Base-by-base conservation (phyloP, 2,888 invertebrate species). In the Caenorhabditis angaria region DNA sequence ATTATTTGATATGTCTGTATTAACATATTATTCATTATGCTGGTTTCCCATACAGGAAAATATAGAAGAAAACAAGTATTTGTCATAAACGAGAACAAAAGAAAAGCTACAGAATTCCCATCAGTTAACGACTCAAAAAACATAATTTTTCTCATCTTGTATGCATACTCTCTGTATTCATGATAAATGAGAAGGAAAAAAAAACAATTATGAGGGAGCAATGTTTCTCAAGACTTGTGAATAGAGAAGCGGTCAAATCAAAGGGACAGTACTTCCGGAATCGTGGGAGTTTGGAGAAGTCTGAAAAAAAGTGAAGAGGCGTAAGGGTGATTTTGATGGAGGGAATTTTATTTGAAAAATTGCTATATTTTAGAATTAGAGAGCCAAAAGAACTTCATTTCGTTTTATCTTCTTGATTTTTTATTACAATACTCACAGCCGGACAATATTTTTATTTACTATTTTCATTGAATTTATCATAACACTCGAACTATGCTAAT, bases 61-160 rank as follows among this genome's bases (percentile, higher is more conserved):
- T 18, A 41, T n/a, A n/a, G n/a, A n/a, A n/a, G n/a, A 41, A 12
- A 41, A 41, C 10, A 12, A 12, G 41, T 10, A 41, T 41, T 41
- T 41, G 41, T 41, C 41, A 41, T 41, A 41, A 41, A 41, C 41
- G 41, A 41, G 41, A 41, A 41, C 41, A 41, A 41, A 41, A 41
- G 41, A 41, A 12, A n/a, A 41, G 10, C 41, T 41, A 41, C 41
- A 41, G 41, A 41, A 41, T 41, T 41, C 41, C 41, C 41, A 41
- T 41, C 41, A 41, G 41, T 41, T 41, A 41, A 41, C 41, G 41
- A 41, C 41, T 41, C 41, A 41, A n/a, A n/a, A n/a, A n/a, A 41
- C 41, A 41, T 41, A 18, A 41, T 41, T 41, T 41, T n/a, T n/a
- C n/a, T n/a, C n/a, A n/a, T n/a, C 18, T 12, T 41, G 41, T 41